Evolutionary conservation across 2,797 vertebrate species (phyloP).

Genomic region (Microctenopoma stevenorrisi): DNA sequence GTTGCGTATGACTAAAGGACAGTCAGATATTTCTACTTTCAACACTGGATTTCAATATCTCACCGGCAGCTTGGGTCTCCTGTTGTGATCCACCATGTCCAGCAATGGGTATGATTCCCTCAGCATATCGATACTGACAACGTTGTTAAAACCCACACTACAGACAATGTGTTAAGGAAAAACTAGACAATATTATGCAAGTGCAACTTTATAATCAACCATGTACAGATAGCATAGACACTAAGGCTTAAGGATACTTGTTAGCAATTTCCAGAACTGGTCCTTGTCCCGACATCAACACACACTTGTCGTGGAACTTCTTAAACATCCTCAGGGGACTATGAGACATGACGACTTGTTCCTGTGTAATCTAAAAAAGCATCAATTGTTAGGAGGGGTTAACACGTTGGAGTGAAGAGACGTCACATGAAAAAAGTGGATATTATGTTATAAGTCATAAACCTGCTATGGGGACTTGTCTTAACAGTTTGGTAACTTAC

Average conservation of each 20-base stretch:
- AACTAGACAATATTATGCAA: neutral
- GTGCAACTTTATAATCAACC: neutral
- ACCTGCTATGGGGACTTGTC: neutral
- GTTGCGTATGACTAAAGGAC: neutral
- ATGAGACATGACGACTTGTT: slow-evolving; percentile 94
- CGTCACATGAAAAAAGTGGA: neutral
- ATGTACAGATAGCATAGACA: neutral
- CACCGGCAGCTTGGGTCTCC: slow-evolving; percentile 88
- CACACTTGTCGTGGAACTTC: slow-evolving; percentile 91
- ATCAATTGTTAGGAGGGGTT: slow-evolving; percentile 16
- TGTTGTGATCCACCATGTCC: slow-evolving; percentile 92
- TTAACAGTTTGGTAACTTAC: slow-evolving; percentile 80
- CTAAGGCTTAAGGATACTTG: slow-evolving; percentile 85
- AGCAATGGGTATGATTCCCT: slow-evolving; percentile 89
- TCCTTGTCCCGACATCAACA: slow-evolving; percentile 93
- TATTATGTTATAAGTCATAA: neutral
- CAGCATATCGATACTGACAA: slow-evolving; percentile 89
- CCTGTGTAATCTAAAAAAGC: slow-evolving; percentile 86
- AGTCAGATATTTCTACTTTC: neutral
- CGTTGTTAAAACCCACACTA: slow-evolving; percentile 91
- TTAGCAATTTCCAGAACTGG: slow-evolving; percentile 92
- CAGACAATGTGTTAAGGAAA: slow-evolving; percentile 46
- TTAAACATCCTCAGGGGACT: slow-evolving; percentile 93
- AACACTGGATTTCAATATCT: slow-evolving; percentile 23
- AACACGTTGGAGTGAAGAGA: slow-evolving; percentile 1